Percentiles rank a stretch among this genome's conserved stretches.
phyloP scores from a whole-genome alignment of 2,797 vertebrate genomes.

The Thamnophis elegans region DNA sequence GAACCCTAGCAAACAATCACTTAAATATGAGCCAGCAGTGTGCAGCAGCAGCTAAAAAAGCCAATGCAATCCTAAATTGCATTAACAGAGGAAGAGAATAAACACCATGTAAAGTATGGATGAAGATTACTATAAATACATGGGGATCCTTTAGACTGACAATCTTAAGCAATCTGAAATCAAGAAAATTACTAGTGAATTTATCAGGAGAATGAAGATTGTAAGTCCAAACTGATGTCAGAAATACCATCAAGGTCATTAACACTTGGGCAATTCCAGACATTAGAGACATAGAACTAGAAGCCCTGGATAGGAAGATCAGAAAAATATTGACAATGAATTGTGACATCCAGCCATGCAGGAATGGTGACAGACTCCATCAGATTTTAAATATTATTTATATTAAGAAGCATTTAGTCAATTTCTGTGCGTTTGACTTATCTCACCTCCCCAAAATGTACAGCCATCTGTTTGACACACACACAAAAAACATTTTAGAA shows the following conservation, averaged over 20 bases:
- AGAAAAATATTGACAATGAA: neutral
- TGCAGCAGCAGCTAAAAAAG: neutral
- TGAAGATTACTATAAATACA: neutral
- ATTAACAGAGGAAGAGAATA: neutral
- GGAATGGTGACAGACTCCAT: neutral
- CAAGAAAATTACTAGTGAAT: neutral
- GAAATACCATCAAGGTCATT: neutral
- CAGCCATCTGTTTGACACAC: neutral
- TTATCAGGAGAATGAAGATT: neutral
- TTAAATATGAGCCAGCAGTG: neutral
- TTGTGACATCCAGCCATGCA: neutral
- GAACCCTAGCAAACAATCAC: neutral
- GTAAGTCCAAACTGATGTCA: neutral
- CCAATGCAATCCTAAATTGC: neutral
- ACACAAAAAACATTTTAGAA: neutral
- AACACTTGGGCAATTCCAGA: neutral
- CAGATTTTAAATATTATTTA: neutral
- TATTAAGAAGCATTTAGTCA: neutral
- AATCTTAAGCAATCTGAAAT: neutral
- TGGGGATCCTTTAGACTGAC: neutral
- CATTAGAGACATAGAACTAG: neutral
- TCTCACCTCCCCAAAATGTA: neutral
- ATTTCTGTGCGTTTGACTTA: neutral
- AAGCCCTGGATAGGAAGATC: neutral
- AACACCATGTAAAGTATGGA: neutral